Evolutionary conservation across 2,113 vertebrate genomes (phyloP), one percentile per base, ranked within the genome.

Genomic region (Megaceryle maxima): DNA sequence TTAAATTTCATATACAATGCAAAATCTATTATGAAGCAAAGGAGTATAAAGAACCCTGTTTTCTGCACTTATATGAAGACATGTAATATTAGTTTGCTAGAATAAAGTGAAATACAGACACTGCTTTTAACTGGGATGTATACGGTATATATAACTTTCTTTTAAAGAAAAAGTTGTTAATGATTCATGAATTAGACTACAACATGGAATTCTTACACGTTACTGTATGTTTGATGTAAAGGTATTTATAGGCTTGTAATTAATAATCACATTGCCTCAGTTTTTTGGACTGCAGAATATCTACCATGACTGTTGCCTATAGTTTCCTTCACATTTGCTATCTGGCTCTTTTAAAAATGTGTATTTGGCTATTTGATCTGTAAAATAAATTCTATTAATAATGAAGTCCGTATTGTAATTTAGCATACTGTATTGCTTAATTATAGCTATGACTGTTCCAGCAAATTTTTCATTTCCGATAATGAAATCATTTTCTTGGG

Each of bases 11-110:
- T 91, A 70, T 67, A 62, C 67, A 87, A 85, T 55, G 79, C 28
- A 53, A 56, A 46, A 67, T 78, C 86, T 94, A 50, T 90, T 96
- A 86, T 57, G 31, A 87, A 93, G 67, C 87, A 95, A 96, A 87
- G 93, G 91, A 97, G 79, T 96, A 97, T 97, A 98, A 98, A 97
- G 80, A 92, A 97, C 89, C 79, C 31, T 96, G 79, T 94, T 95
- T 95, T 96, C 84, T 96, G 88, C 94, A 95, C 91, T 96, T 96
- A 88, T 94, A 80, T 84, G 79, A 53, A 92, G 74, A 95, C 68
- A 93, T 90, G 87, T 89, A 33, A 85, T 67, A 83, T 63, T 97
- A 89, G 60, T 86, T 94, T 66, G 74, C 80, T 96, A 95, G 94
- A 91, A 66, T 91, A 83, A 90, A 91, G 77, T 72, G 77, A 91